Conservation (phyloP, 2,113 vertebrate species). For the Dolichotis patagonum region DNA sequence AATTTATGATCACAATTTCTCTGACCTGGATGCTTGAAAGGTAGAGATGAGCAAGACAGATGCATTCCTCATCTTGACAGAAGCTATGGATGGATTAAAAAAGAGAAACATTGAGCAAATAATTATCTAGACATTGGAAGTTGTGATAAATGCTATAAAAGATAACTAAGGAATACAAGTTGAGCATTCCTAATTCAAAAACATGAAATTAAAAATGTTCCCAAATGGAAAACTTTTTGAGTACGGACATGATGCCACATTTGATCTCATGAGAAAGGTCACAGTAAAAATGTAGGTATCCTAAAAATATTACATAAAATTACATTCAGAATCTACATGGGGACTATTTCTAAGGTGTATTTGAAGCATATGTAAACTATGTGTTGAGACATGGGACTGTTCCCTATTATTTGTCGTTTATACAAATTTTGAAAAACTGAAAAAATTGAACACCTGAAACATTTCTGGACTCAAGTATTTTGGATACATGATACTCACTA, state of each 20-base stretch:
- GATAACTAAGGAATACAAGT: background rate
- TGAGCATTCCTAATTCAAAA: background rate
- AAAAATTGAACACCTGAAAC: background rate
- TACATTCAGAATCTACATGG: background rate
- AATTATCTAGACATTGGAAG: background rate
- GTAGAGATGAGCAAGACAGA: background rate
- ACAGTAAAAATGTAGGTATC: background rate
- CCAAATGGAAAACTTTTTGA: background rate
- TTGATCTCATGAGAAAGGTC: background rate
- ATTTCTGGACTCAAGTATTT: background rate
- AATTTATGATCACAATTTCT: conserved; percentile 48
- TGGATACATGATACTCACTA: background rate
- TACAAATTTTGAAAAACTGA: background rate
- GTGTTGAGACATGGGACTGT: background rate
- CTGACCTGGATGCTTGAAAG: background rate
- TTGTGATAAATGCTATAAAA: background rate
- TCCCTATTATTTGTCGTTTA: background rate
- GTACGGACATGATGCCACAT: background rate
- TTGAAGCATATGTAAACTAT: background rate
- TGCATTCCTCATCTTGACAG: background rate
- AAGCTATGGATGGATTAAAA: background rate
- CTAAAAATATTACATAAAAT: background rate
- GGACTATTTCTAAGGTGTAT: background rate
- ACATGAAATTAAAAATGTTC: background rate
- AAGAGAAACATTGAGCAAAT: conserved; percentile 19